These are phyloP conservation scores for Campoletis raptor DNA, from an alignment of 2,888 invertebrate species.

Conservation along the genomic window DNA sequence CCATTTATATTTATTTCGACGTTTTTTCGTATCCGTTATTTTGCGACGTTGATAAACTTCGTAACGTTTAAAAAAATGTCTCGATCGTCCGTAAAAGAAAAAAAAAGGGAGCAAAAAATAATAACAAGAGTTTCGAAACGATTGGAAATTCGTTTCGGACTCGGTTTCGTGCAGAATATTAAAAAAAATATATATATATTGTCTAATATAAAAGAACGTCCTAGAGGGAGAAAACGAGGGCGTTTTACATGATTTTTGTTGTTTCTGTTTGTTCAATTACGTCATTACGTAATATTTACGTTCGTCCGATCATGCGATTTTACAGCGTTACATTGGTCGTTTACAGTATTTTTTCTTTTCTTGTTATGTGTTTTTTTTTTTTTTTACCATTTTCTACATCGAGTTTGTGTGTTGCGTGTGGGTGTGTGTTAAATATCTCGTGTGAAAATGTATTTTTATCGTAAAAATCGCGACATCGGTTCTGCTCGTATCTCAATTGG, in stretches of 20 bases:
- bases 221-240: conserved; percentile 37
- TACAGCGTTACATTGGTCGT: conserved; percentile 65
- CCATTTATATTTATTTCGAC: not conserved
- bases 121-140: not conserved
- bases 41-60: conserved; percentile 7
- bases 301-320: conserved; percentile 62
- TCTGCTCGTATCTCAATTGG: conserved; percentile 36
- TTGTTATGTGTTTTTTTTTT: not conserved
- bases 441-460: conserved; percentile 57
- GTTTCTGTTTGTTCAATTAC: conserved; percentile 29
- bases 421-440: conserved; percentile 17
- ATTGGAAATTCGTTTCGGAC: not conserved
- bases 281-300: conserved; percentile 47
- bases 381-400: conserved; percentile 31
- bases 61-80: conserved; percentile 6
- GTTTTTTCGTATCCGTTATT: conserved; percentile 1
- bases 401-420: conserved; percentile 13
- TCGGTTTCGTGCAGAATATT: not conserved
- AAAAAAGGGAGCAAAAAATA: conserved; percentile 6
- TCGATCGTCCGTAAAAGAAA: conserved; percentile 33
- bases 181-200: conserved; percentile 26
- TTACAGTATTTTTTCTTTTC: conserved; percentile 41
- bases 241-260: conserved; percentile 29
- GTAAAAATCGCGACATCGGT: conserved; percentile 60
- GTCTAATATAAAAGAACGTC: conserved; percentile 57